Conservation (phyloP, 2,797 vertebrate genomes). For the Propithecus deckenii region DNA sequence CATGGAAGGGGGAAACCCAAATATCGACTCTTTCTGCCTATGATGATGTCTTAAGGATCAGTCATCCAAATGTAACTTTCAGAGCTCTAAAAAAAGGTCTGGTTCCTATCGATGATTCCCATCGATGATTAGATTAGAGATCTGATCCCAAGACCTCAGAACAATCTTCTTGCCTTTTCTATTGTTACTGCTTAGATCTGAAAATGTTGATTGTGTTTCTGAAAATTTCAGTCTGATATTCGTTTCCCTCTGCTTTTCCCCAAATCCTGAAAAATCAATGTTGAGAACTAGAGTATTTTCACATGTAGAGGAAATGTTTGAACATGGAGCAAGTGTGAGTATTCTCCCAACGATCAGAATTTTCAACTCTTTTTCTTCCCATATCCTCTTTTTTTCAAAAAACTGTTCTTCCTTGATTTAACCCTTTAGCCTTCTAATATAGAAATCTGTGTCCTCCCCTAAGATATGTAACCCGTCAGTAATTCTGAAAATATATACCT, state of each 20-base stretch:
- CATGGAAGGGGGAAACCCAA: not conserved
- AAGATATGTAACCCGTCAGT: not conserved
- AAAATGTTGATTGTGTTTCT: not conserved
- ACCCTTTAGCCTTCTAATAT: not conserved
- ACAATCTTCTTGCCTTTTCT: not conserved
- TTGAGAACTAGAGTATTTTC: slow-evolving; percentile 2
- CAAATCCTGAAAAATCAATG: not conserved
- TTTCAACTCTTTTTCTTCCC: not conserved
- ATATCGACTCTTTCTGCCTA: not conserved
- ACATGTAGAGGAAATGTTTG: not conserved
- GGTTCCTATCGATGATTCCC: not conserved
- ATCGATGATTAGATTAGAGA: not conserved
- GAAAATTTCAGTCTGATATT: not conserved
- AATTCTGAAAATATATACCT: not conserved
- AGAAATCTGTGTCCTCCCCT: not conserved
- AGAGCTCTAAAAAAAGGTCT: not conserved
- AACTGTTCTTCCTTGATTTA: not conserved
- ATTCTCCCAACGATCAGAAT: not conserved
- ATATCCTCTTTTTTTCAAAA: not conserved
- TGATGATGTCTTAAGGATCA: not conserved
- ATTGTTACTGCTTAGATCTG: not conserved
- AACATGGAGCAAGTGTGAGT: not conserved
- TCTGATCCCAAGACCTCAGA: not conserved
- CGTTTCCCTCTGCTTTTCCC: not conserved
- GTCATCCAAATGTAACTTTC: not conserved